These are phyloP conservation scores for Odontomyia ornata DNA, from an alignment of 2,888 invertebrate species.

Conservation along the genomic window DNA sequence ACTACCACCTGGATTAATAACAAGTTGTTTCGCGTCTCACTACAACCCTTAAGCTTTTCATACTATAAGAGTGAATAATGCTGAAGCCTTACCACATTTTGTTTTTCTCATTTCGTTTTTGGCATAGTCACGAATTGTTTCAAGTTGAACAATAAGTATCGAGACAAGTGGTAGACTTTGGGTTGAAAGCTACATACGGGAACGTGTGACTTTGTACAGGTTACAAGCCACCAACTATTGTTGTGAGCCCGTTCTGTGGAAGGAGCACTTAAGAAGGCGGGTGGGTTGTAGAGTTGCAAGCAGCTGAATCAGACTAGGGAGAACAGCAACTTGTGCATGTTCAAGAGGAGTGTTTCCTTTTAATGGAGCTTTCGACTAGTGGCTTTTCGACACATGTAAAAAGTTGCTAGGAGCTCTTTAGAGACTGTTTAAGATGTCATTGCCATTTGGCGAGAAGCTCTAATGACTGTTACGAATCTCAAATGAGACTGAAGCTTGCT, in stretches of 20 bases:
- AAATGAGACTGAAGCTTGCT: too few relatives aligned
- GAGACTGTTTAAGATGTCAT: slow-evolving; percentile 31
- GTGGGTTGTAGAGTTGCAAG: not conserved
- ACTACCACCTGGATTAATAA: slow-evolving; percentile 5
- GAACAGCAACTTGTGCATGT: slow-evolving; percentile 36
- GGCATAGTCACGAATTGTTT: slow-evolving; percentile 41
- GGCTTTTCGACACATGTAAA: slow-evolving; percentile 24
- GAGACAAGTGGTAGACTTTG: slow-evolving; percentile 13
- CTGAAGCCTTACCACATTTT: slow-evolving; percentile 21
- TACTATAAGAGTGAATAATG: slow-evolving; percentile 1
- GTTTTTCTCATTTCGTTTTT: not conserved
- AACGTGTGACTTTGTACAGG: not conserved
- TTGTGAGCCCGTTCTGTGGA: not conserved
- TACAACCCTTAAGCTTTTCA: slow-evolving; percentile 18
- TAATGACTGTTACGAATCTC: too few relatives aligned
- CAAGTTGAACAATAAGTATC: slow-evolving; percentile 27
- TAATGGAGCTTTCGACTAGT: slow-evolving; percentile 32
- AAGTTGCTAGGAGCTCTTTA: not conserved
- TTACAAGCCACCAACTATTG: slow-evolving; percentile 2
- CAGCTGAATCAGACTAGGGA: not conserved
- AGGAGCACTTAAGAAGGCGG: not conserved
- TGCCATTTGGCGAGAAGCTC: slow-evolving; percentile 7
- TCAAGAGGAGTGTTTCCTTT: slow-evolving; percentile 36
- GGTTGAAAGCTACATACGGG: not conserved
- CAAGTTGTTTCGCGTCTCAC: slow-evolving; percentile 15